Evolutionary conservation across 2,113 vertebrate genomes (phyloP).

Genomic region (Pitta sordida): DNA sequence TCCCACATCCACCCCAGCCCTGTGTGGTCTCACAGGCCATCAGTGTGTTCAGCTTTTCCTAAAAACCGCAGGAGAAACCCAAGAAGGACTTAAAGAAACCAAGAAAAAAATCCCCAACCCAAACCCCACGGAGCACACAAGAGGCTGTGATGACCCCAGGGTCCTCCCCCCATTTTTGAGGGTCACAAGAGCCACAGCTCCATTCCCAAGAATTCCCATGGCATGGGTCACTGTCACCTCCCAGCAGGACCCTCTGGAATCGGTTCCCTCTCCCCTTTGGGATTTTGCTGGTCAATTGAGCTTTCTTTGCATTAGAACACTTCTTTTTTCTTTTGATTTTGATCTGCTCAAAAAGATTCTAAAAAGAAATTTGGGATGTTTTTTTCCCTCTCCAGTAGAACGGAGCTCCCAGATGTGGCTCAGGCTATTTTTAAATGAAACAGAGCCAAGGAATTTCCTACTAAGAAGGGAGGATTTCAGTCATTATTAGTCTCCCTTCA

Average conservation of each 20-base stretch:
- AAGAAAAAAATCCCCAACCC: not conserved
- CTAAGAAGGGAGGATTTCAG: not conserved
- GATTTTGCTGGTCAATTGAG: not conserved
- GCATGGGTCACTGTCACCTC: not conserved
- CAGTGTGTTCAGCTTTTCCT: not conserved
- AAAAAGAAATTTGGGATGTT: not conserved
- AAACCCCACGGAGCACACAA: not conserved
- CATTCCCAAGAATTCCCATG: not conserved
- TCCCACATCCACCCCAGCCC: too few species aligned
- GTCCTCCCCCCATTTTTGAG: not conserved
- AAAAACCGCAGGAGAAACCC: fast-evolving
- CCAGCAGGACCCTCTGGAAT: not conserved
- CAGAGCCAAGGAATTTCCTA: not conserved
- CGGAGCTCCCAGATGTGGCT: not conserved
- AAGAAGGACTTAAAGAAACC: not conserved
- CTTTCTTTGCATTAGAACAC: not conserved
- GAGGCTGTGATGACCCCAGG: not conserved
- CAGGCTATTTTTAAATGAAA: not conserved
- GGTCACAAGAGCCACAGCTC: not conserved
- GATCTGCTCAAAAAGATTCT: not conserved
- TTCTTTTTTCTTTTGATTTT: not conserved
- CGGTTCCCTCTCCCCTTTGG: not conserved
- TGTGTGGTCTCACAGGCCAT: fast-evolving
- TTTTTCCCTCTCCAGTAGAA: not conserved
- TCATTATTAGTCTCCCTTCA: not conserved